Evolutionary conservation across 64 coral and sea anemone species (phyloP).

Genomic region (Platygyra sinensis): DNA sequence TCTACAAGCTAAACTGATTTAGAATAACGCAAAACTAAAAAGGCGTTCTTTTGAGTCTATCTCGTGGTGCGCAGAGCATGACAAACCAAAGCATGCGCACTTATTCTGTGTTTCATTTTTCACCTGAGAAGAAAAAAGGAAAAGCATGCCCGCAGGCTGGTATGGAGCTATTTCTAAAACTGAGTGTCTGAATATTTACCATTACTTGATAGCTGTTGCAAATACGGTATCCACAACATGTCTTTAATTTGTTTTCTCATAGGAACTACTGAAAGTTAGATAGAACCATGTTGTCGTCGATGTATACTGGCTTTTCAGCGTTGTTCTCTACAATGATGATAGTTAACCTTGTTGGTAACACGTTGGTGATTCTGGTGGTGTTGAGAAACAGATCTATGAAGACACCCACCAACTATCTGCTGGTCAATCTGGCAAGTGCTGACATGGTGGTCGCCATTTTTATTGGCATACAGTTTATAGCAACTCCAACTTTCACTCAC

Average conservation of each 20-base stretch:
- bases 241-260: not conserved
- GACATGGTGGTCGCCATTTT: slow-evolving; percentile 20
- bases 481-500: slow-evolving; percentile 18
- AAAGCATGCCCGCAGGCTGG: too few relatives aligned
- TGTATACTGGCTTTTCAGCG: slow-evolving; percentile 2
- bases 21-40: too few relatives aligned
- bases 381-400: slow-evolving; percentile 23
- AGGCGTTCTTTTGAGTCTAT: too few relatives aligned
- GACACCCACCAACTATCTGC: slow-evolving; percentile 30
- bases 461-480: slow-evolving; percentile 7
- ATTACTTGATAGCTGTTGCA: too few relatives aligned
- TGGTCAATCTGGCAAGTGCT: slow-evolving; percentile 16
- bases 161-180: too few relatives aligned
- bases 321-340: not conserved
- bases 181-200: not conserved
- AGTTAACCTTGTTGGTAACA: slow-evolving; percentile 15
- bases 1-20: too few relatives aligned
- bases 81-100: too few relatives aligned
- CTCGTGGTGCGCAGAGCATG: too few relatives aligned
- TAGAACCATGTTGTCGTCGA: not conserved
- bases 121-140: too few relatives aligned
- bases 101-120: too few relatives aligned
- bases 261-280: not conserved
- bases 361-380: not conserved
- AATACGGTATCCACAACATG: too few relatives aligned